Evolutionary conservation across 2,888 invertebrate genomes (phyloP), one percentile per base, ranked within the genome.

Genomic region (Dynastes tityus): DNA sequence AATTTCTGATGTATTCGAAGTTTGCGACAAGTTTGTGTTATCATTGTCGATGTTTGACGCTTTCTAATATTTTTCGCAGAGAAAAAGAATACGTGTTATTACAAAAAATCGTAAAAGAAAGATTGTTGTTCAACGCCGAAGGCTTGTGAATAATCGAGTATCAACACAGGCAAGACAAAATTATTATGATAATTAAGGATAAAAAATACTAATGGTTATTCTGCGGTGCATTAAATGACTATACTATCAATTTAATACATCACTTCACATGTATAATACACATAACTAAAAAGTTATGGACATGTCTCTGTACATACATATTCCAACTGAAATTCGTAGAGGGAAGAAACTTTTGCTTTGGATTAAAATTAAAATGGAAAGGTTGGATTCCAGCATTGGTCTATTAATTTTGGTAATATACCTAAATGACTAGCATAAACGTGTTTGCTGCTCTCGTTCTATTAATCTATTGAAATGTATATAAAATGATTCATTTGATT

Each of bases 81-180:
- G 58, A 5, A 58, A 73, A 58, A 73, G 58, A 40, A 29, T 16
- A 61, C 73, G 73, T 73, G 53, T 73, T 51, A 51, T 51, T 58
- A 73, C 4, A 58, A 73, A 73, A 73, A 58, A 58, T 73, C 73
- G 73, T 73, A 73, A 73, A 73, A 58, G 73, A 73, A 73, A 73
- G 73, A 73, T 73, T 58, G 58, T 73, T 53, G 73, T 73, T 29
- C 73, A 73, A 58, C 73, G 73, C 37, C 55, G 73, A n/a, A 73
- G 73, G 22, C 67, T 67, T 27, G 67, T 67, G 45, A 67, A 49
- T 49, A 67, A 67, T 67, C 45, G 49, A 58, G 45, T 73, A 58
- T 32, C 73, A n/a, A 73, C 58, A 9, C 16, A 73, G 73, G 73
- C 73, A 73, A 73, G 73, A 68, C 51, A 51, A 68, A 68, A 51